These are phyloP conservation scores for Phorcus lineatus DNA, from an alignment of 2,888 invertebrate genomes.

Conservation along the genomic window DNA sequence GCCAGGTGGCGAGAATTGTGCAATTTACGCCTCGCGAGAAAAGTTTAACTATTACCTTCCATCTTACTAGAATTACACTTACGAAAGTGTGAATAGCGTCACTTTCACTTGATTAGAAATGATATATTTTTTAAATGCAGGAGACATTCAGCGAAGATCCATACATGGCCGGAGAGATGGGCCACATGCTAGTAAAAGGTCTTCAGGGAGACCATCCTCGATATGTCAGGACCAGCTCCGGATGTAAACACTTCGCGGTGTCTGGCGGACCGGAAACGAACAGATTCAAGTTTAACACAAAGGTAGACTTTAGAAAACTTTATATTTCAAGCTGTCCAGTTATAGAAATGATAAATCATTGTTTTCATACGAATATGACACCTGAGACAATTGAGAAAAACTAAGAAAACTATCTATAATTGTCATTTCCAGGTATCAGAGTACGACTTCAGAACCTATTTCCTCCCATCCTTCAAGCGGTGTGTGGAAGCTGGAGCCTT, in stretches of 20 bases:
- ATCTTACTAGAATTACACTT: no score
- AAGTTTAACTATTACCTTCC: no score
- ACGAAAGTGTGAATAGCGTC: no score
- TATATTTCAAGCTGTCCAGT: no score
- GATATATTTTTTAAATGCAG: conserved; percentile 42
- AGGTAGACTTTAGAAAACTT: conserved; percentile 45
- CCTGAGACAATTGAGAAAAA: no score
- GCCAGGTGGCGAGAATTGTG: no score
- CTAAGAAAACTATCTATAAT: no score
- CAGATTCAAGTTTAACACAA: conserved; percentile 57
- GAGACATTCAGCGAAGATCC: conserved; percentile 73
- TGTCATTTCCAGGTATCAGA: conserved; percentile 51
- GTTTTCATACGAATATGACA: no score
- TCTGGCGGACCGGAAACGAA: conserved; percentile 70
- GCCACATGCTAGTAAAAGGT: conserved; percentile 61
- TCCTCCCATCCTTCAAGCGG: conserved; percentile 63
- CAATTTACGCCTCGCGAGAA: no score
- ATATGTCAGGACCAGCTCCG: conserved; percentile 66
- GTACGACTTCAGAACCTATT: conserved; percentile 65
- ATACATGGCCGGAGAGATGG: conserved; percentile 60
- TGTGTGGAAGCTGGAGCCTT: conserved; percentile 67
- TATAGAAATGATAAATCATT: no score
- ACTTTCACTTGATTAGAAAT: no score
- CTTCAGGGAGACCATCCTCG: conserved; percentile 66
- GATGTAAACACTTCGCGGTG: conserved; percentile 71